A percentile compares a stretch with the other conserved stretches of the same genome.
phyloP scores from a whole-genome alignment of 2,113 vertebrate species.

The Oncorhynchus masou region DNA sequence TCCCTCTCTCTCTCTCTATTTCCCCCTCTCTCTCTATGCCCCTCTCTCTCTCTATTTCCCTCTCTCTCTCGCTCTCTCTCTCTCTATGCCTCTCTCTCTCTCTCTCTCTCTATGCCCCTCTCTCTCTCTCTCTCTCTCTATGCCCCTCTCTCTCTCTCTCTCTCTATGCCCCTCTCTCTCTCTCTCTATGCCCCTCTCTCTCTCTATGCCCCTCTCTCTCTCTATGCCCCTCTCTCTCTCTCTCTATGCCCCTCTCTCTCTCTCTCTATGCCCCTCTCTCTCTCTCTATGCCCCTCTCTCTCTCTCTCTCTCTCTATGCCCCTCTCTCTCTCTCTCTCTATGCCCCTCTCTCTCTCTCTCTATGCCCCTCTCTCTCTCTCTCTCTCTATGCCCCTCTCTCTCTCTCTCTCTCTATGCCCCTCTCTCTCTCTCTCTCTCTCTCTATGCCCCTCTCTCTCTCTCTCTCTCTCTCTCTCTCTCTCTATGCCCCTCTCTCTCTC shows the following conservation, averaged over 20 bases:
- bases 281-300: too few relatives aligned
- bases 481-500: slow-evolving; percentile 18
- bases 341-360: too few relatives aligned
- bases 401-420: not conserved
- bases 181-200: not conserved
- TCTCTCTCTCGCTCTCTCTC: too few relatives aligned
- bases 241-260: slow-evolving; percentile 6
- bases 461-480: not conserved
- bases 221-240: not conserved
- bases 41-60: not conserved
- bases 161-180: slow-evolving; percentile 12
- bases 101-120: not conserved
- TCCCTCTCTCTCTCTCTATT: not conserved
- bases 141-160: not conserved
- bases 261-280: too few relatives aligned
- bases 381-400: not conserved
- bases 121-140: too few relatives aligned
- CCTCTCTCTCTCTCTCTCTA: too few relatives aligned
- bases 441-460: too few relatives aligned
- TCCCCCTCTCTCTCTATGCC: not conserved
- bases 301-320: too few relatives aligned
- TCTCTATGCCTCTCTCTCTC: too few relatives aligned
- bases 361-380: too few relatives aligned
- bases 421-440: slow-evolving; percentile 11
- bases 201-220: not conserved